Conservation (phyloP, 35 echinoderm and acorn worm genomes). For the Apostichopus japonicus region DNA sequence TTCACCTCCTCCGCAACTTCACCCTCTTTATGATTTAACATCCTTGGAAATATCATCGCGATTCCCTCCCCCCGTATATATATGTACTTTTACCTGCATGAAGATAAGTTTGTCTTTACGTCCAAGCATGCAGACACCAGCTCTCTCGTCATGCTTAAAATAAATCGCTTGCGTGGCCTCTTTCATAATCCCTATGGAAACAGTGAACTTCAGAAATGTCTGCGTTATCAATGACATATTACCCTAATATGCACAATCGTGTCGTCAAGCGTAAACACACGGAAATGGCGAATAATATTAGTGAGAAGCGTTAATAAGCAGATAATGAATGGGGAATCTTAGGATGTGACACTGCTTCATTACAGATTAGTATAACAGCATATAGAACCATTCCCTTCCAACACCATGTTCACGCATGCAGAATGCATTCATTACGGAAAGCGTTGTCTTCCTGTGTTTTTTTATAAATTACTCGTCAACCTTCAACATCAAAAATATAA, state of each 20-base stretch:
- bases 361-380: neutral
- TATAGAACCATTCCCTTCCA: conserved; percentile 10
- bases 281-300: conserved; percentile 39
- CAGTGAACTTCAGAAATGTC: neutral
- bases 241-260: conserved; percentile 24
- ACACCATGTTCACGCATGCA: conserved; percentile 48
- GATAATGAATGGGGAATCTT: conserved; percentile 7
- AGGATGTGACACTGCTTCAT: conserved; percentile 11
- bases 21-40: no score
- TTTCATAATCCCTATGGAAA: neutral
- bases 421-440: conserved; percentile 44
- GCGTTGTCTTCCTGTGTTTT: neutral
- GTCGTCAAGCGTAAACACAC: conserved; percentile 38
- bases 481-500: neutral
- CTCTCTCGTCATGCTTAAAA: neutral
- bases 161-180: conserved; percentile 20
- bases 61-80: no score
- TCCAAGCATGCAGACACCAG: neutral
- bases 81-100: no score
- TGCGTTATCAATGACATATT: conserved; percentile 22
- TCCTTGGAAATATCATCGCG: no score
- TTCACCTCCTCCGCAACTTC: no score
- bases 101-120: no score
- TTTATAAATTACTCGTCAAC: conserved; percentile 29
- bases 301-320: conserved; percentile 34